Evolutionary conservation across 2,888 invertebrate genomes (phyloP).

Genomic region (Rhagonycha lutea): DNA sequence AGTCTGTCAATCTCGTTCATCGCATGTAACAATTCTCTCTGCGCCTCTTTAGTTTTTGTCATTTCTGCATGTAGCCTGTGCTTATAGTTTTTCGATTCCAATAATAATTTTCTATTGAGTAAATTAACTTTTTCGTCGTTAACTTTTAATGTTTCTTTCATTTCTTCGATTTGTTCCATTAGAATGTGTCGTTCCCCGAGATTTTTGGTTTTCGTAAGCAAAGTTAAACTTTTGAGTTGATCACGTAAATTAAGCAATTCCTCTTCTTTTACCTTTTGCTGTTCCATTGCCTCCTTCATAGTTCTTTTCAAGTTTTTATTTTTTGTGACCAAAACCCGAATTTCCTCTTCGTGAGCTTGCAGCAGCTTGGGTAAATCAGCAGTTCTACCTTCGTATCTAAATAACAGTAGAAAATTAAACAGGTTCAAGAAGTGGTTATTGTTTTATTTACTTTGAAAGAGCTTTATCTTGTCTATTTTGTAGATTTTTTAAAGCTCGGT

Average conservation of each 20-base stretch:
- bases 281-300: slow-evolving; percentile 65
- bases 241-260: slow-evolving; percentile 68
- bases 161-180: slow-evolving; percentile 63
- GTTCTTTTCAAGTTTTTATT: slow-evolving; percentile 69
- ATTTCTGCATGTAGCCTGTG: slow-evolving; percentile 73
- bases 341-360: slow-evolving; percentile 78
- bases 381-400: slow-evolving; percentile 74
- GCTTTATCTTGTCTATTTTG: slow-evolving; percentile 82
- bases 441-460: slow-evolving; percentile 62
- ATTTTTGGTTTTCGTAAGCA: slow-evolving; percentile 73
- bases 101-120: slow-evolving; percentile 69
- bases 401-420: neutral
- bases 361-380: slow-evolving; percentile 78
- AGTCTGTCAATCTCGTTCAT: slow-evolving; percentile 65
- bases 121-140: slow-evolving; percentile 68
- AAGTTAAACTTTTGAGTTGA: slow-evolving; percentile 71
- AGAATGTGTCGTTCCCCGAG: slow-evolving; percentile 76
- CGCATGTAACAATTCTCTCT: slow-evolving; percentile 68
- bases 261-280: slow-evolving; percentile 70
- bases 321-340: slow-evolving; percentile 70
- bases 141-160: slow-evolving; percentile 60
- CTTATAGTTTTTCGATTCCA: slow-evolving; percentile 75
- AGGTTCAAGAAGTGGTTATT: neutral
- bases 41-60: slow-evolving; percentile 70
- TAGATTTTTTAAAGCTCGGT: slow-evolving; percentile 72